Evolutionary conservation across 2,113 vertebrate genomes (phyloP), one percentile per base, ranked within the genome.

Genomic region (Emberiza fucata): DNA sequence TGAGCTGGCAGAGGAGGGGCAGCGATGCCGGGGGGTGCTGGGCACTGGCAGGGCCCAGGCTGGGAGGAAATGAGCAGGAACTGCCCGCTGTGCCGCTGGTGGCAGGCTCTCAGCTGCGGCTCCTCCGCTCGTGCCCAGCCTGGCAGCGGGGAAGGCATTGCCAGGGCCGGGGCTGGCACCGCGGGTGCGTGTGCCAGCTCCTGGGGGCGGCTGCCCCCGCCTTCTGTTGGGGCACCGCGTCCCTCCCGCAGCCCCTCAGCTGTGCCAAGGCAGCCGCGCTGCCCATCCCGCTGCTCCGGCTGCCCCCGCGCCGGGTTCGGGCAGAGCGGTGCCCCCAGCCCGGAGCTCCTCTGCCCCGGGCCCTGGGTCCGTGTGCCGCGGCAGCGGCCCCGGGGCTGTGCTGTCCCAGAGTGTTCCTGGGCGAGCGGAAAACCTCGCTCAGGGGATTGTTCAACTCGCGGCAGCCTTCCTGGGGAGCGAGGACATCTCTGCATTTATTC

Each of bases 321-420:
- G 11, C 47, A 42, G 8, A 73, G 33, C 0, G 5, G 11, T 5
- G 44, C 50, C 70, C 29, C 53, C 9, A 4, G 28, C 39, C 6
- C 25, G 28, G 33, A 50, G 8, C 31, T 0, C 17, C 47, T 19
- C 4, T 50, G 8, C 29, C n/a, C 23, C 0, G 1, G 42, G 6
- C 12, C 35, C 29, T 0, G 3, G 9, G 2, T 23, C 40, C 47
- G 4, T 8, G 8, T 4, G 42, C 42, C 2, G 1, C 2, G 1
- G 40, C 66, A 14, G 50, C 0, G 2, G 54, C 57, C 78, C 81
- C 8, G 14, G 70, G 91, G 73, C 90, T 40, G 2, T 1, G 24
- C 10, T 64, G 45, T 53, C 88, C 83, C 47, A 37, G 65, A 59
- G 35, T 39, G 16, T 80, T 78, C 86, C 91, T 76, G 93, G 64